Base-by-base conservation (phyloP, 2,113 vertebrate species). In the Platysteira castanea region DNA sequence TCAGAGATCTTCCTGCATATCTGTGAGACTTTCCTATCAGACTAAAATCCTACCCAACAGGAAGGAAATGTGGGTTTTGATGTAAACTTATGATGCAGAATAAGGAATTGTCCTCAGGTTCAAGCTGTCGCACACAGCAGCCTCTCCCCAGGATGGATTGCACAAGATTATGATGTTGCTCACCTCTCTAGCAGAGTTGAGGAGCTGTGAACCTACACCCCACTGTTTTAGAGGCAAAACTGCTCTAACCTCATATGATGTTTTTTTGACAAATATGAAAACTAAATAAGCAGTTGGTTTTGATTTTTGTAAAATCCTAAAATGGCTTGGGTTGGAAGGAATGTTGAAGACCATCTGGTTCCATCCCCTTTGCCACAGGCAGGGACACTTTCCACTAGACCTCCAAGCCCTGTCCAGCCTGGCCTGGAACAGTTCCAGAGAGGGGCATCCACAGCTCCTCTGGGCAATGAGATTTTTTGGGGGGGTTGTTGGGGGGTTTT, bases 61-160 rank as follows among this genome's bases (percentile, higher is more conserved):
- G n/a, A n/a, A 50, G 9, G 28, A 85, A n/a, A 15, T 23, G 67
- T 22, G 81, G 26, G 6, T 17, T 89, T 80, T 52, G 47, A 54
- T 35, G 56, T 42, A 74, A 71, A 24, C 2, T 8, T 27, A 1
- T 2, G 60, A 18, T 17, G 21, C 52, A 33, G 42, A 28, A 7
- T 6, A 20, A 69, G 68, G 50, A 77, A 35, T 44, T 61, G 9
- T 20, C 21, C 41, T 73, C 30, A 47, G 37, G 49, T 6, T 71
- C 1, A 2, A 71, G 57, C 5, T 0, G 1, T 22, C 0, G 0
- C 42, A 31, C 28, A 4, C 6, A 23, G 80, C 60, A 75, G 27
- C 20, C 22, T 35, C 42, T 70, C 17, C 2, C 53, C 59, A 27
- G 78, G 22, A 28, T 71, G 85, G 44, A 18, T 59, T 11, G 13